Evolutionary conservation across 2,888 invertebrate genomes (phyloP).

Genomic region (Orchestes rusci): DNA sequence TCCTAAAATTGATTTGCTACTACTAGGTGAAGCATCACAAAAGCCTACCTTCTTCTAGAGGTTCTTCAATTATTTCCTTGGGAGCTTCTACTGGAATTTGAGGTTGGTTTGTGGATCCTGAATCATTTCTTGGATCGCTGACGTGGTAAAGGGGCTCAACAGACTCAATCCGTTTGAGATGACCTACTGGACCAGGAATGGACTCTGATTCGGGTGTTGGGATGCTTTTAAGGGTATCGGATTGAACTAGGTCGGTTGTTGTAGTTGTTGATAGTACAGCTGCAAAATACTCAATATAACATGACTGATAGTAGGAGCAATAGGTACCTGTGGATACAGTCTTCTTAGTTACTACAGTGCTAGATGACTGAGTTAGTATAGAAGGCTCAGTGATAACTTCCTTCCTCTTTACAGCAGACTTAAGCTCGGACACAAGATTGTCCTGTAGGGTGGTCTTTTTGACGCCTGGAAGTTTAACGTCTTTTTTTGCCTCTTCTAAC

Average conservation of each 20-base stretch:
- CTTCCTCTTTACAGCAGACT: conserved; percentile 19
- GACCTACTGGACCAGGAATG: conserved; percentile 23
- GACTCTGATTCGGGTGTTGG: conserved; percentile 30
- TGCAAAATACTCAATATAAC: conserved; percentile 15
- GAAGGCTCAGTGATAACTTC: conserved; percentile 6
- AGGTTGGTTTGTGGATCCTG: conserved; percentile 13
- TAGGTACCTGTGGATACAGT: conserved; percentile 9
- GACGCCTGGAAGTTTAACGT: conserved; percentile 10
- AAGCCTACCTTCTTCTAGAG: conserved; percentile 5
- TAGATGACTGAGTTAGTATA: conserved; percentile 2
- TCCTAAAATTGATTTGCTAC: conserved; percentile 7
- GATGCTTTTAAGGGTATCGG: conserved; percentile 28
- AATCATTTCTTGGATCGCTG: conserved; percentile 26
- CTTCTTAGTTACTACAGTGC: conserved; percentile 14
- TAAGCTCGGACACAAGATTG: conserved; percentile 25
- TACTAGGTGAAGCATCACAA: not conserved
- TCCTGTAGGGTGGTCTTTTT: conserved; percentile 23
- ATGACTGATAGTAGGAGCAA: not conserved
- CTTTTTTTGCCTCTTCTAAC: conserved; percentile 8
- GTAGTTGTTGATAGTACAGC: conserved; percentile 26
- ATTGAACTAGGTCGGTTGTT: conserved; percentile 24
- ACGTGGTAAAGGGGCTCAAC: conserved; percentile 32
- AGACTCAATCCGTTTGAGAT: conserved; percentile 29
- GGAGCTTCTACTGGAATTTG: not conserved
- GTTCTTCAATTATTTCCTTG: conserved; percentile 11